A percentile compares a stretch with the other conserved stretches of the same genome.
Conservation (phyloP, 2,888 invertebrate species). For the Sesia apiformis region DNA sequence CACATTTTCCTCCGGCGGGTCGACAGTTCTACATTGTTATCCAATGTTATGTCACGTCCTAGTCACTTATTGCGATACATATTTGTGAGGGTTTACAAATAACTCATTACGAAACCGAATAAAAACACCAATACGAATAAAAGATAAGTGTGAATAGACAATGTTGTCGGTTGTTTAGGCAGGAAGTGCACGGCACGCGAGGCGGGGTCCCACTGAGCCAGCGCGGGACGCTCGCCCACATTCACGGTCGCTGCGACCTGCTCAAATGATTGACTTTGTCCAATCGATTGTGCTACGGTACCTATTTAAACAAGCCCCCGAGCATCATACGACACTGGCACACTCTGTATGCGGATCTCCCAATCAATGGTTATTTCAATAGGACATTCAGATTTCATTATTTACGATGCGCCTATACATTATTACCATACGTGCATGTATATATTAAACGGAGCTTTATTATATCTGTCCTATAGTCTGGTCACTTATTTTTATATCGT, state of each 20-base stretch:
- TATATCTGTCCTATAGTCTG: too few species aligned
- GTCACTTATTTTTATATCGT: too few species aligned
- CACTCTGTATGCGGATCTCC: not conserved
- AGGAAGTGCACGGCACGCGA: slow-evolving; percentile 58
- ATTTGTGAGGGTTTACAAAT: slow-evolving; percentile 10
- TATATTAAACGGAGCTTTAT: too few species aligned
- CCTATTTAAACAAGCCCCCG: slow-evolving; percentile 46
- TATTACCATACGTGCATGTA: too few species aligned
- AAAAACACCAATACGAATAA: slow-evolving; percentile 2
- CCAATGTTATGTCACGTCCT: slow-evolving; percentile 25
- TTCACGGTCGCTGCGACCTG: slow-evolving; percentile 66
- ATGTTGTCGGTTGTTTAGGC: slow-evolving; percentile 10
- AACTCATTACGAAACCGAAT: too few species aligned
- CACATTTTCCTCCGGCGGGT: slow-evolving; percentile 62
- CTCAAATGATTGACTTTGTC: slow-evolving; percentile 64
- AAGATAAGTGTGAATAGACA: slow-evolving; percentile 6
- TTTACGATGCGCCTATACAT: too few species aligned
- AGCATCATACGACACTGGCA: slow-evolving; percentile 24
- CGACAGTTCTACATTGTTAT: slow-evolving; percentile 64
- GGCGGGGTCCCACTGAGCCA: slow-evolving; percentile 44
- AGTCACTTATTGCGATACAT: slow-evolving; percentile 34
- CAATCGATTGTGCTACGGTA: slow-evolving; percentile 58
- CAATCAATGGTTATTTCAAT: too few species aligned
- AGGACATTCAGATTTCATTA: too few species aligned
- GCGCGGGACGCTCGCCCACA: slow-evolving; percentile 39